These are phyloP conservation scores for Rhineura floridana DNA, from an alignment of 2,113 vertebrate genomes.

Conservation along the genomic window DNA sequence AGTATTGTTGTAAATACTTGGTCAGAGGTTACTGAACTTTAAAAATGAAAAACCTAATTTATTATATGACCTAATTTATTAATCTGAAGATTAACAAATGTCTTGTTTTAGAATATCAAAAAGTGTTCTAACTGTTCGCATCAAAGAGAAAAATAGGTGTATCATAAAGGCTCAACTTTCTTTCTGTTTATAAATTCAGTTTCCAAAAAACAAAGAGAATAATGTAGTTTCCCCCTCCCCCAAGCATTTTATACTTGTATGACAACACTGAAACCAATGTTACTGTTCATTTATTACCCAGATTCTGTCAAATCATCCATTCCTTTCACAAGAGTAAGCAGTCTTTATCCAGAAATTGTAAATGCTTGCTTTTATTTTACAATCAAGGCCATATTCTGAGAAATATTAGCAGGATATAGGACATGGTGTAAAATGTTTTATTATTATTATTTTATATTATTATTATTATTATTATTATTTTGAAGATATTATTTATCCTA, in stretches of 20 bases:
- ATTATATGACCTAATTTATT: constrained; percentile 96
- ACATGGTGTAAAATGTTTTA: constrained; percentile 80
- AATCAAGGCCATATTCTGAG: constrained; percentile 83
- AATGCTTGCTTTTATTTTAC: constrained; percentile 85
- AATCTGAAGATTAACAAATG: constrained; percentile 86
- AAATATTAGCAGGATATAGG: constrained; percentile 83
- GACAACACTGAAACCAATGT: constrained; percentile 74
- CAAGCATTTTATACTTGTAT: constrained; percentile 72
- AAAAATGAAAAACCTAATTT: constrained; percentile 88
- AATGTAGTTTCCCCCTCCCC: constrained; percentile 52
- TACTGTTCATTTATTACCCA: constrained; percentile 77
- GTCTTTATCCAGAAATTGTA: constrained; percentile 80
- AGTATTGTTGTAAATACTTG: constrained; percentile 98
- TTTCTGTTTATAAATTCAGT: constrained; percentile 71
- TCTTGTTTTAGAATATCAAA: constrained; percentile 85
- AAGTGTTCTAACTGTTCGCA: constrained; percentile 85
- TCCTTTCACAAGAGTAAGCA: constrained; percentile 79
- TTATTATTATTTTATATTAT: constrained; percentile 56
- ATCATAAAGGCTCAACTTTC: constrained; percentile 82
- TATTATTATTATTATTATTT: constrained; percentile 82
- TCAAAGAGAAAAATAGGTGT: constrained; percentile 79
- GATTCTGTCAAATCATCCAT: constrained; percentile 81
- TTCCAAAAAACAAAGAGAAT: constrained; percentile 75
- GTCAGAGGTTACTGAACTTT: constrained; percentile 88
- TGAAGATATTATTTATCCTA: constrained; percentile 86